A percentile compares a stretch with the other conserved stretches of the same genome.
phyloP scores from a whole-genome alignment of 2,113 vertebrate genomes.

The Pygoscelis adeliae region DNA sequence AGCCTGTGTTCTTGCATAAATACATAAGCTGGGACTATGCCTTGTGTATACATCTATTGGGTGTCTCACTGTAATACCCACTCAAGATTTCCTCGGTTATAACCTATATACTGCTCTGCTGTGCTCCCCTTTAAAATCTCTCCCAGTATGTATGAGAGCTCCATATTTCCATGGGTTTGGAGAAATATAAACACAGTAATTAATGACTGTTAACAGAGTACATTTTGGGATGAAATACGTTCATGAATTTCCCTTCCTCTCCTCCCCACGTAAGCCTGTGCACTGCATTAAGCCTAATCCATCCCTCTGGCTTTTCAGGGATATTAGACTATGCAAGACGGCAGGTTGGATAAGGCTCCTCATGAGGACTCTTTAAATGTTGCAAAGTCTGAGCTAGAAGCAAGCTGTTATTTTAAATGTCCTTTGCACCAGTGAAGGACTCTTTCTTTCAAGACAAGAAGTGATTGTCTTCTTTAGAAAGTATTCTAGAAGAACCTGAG shows the following conservation, averaged over 20 bases:
- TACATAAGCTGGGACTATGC: not conserved
- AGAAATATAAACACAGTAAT: not conserved
- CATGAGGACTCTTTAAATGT: not conserved
- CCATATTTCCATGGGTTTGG: not conserved
- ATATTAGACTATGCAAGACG: rapidly evolving
- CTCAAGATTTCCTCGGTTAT: not conserved
- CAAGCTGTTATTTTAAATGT: not conserved
- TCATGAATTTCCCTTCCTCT: not conserved
- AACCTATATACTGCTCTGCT: not conserved
- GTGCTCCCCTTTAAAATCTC: not conserved
- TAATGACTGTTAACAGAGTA: not conserved
- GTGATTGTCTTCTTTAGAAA: not conserved
- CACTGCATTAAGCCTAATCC: not conserved
- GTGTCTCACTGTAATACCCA: not conserved
- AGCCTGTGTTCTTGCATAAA: not conserved
- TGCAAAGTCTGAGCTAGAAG: not conserved
- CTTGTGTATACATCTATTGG: not conserved
- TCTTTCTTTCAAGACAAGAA: not conserved
- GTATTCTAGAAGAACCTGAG: not conserved
- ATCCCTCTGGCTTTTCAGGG: not conserved
- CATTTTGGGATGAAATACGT: not conserved
- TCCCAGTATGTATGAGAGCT: not conserved
- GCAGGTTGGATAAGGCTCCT: not conserved
- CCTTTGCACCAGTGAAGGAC: not conserved
- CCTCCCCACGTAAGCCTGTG: not conserved